Evolutionary conservation across 1,140 invertebrate genomes (phyloP), one percentile per base, ranked within the genome.

Genomic region (Drosophila punjabiensis): DNA sequence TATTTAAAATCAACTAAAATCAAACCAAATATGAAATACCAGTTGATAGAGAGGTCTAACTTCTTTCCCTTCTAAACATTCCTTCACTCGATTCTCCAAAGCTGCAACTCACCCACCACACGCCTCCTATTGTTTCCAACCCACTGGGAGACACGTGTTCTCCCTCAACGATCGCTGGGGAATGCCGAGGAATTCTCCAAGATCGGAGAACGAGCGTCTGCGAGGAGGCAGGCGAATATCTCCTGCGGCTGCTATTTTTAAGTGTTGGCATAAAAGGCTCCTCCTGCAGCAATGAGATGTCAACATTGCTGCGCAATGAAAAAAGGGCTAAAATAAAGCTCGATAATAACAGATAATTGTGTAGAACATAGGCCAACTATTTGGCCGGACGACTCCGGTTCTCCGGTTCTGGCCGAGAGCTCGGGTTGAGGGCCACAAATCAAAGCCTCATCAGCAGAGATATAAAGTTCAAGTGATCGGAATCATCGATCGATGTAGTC

Each of bases 331-430:
- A 71, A 77, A 43, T 52, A 85, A 86, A 76, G 79, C 73, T 85
- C 84, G 86, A 90, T 90, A 90, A 90, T 90, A 90, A 90, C 86
- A 91, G 88, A 87, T 91, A 91, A 91, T 91, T 91, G 88, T 91
- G 88, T 91, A 91, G 89, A 91, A 91, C 88, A 91, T 91, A 88
- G 89, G 84, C 81, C 78, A 91, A 84, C 88, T 91, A 91, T 91
- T 91, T 91, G 62, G 71, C 70, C 75, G 65, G 61, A 73, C 69
- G 64, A 69, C 69, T 53, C 62, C 56, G 47, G 37, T 35, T 53
- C 58, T 59, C 43, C 18, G 47, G 63, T 43, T 35, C 35, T 52
- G 24, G 35, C n/a, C 30, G 48, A 67, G 80, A 48, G 30, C 74
- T 43, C 35, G 62, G 65, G 45, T 53, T 77, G 67, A 55, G 52